phyloP scores from a whole-genome alignment of 2,797 vertebrate species.

The Hydrolagus colliei region DNA sequence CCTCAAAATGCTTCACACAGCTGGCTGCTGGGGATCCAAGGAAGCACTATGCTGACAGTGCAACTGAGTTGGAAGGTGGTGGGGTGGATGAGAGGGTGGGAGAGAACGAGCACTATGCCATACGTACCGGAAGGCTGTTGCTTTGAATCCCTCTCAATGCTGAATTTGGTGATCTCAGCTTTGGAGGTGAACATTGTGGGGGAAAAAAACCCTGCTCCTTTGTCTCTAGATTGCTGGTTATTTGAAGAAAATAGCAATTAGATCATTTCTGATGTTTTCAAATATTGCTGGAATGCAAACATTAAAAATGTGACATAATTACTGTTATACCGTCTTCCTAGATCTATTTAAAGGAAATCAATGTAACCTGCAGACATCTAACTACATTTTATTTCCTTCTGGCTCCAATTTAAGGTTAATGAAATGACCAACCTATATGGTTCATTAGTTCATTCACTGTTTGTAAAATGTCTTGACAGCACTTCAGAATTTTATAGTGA shows the following conservation, averaged over 20 bases:
- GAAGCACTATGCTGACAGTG: no score
- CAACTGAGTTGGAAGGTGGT: no score
- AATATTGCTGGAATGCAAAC: background rate
- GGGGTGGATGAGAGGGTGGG: no score
- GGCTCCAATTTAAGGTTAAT: background rate
- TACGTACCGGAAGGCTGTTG: no score
- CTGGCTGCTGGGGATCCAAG: no score
- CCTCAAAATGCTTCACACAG: no score
- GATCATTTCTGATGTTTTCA: background rate
- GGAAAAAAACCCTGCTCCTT: no score
- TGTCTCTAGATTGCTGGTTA: background rate
- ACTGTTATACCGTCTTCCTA: no score
- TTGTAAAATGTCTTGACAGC: background rate
- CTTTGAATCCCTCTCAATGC: no score
- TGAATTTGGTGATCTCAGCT: no score
- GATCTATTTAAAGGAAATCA: background rate
- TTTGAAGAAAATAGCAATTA: background rate
- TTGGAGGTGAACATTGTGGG: no score
- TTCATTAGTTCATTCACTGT: background rate
- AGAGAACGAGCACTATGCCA: no score
- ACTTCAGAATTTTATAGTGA: background rate
- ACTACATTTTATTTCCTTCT: background rate
- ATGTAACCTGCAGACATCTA: background rate
- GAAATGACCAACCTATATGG: background rate
- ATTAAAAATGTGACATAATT: background rate